Percentiles rank a stretch among this genome's conserved stretches.
Evolutionary conservation across 2,888 invertebrate genomes (phyloP).

Genomic region (Corbicula japonica): DNA sequence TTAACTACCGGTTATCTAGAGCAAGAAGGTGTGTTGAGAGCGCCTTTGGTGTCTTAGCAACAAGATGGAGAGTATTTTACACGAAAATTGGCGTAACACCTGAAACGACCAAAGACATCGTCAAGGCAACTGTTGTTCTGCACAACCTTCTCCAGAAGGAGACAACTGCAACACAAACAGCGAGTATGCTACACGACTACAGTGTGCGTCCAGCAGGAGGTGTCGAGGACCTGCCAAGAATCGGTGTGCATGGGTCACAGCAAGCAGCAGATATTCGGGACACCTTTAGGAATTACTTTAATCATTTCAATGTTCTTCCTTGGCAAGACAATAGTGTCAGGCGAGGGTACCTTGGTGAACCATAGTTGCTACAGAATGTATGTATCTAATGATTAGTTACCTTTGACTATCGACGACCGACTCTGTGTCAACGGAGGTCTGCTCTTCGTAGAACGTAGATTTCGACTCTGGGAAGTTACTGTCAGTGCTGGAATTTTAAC

Average conservation of each 20-base stretch:
- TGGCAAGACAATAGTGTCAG: slow-evolving; percentile 20
- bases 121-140: slow-evolving; percentile 13
- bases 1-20: slow-evolving; percentile 45
- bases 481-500: neutral
- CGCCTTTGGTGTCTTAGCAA: slow-evolving; percentile 26
- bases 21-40: slow-evolving; percentile 25
- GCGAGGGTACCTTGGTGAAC: neutral
- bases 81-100: slow-evolving; percentile 15
- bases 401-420: neutral
- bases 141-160: slow-evolving; percentile 1
- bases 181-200: neutral
- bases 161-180: slow-evolving; percentile 7
- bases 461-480: slow-evolving; percentile 12
- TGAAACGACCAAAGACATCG: slow-evolving; percentile 6
- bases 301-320: slow-evolving; percentile 1
- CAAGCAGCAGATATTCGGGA: slow-evolving; percentile 7
- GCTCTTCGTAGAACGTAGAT: neutral
- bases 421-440: neutral
- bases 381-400: neutral
- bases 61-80: slow-evolving; percentile 20
- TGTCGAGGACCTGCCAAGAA: neutral
- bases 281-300: slow-evolving; percentile 19
- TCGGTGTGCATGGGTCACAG: neutral
- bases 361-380: slow-evolving; percentile 9
- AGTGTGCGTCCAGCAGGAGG: too few relatives aligned